phyloP scores from a whole-genome alignment of 2,888 invertebrate genomes.

The Rhingia rostrata region DNA sequence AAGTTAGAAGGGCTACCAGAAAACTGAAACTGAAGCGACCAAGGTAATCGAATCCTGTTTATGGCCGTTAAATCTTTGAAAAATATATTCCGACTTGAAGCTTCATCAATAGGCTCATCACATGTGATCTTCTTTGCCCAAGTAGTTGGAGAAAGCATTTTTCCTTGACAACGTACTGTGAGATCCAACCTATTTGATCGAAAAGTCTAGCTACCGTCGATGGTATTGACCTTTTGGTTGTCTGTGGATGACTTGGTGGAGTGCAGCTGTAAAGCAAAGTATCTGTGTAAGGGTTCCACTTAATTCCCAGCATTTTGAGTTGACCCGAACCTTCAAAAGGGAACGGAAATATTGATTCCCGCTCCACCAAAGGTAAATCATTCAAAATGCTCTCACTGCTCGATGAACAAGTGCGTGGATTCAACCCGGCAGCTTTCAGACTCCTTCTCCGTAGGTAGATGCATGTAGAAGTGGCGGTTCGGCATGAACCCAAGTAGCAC shows the following conservation, averaged over 20 bases:
- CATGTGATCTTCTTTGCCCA: constrained; percentile 9
- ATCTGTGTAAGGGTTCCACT: constrained; percentile 18
- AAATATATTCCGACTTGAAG: background rate
- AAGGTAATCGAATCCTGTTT: background rate
- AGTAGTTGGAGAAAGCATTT: constrained; percentile 3
- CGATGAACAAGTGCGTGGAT: too few species aligned
- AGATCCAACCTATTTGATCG: constrained; percentile 24
- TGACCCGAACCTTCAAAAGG: constrained; percentile 10
- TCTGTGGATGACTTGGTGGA: background rate
- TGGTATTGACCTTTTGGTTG: constrained; percentile 6
- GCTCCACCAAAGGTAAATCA: constrained; percentile 4
- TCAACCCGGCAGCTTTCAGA: too few species aligned
- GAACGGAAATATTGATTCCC: background rate
- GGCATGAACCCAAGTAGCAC: too few species aligned
- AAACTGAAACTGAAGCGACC: background rate
- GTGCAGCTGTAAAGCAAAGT: background rate
- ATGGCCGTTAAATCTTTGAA: background rate
- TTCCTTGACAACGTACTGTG: constrained; percentile 2
- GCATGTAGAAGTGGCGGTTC: too few species aligned
- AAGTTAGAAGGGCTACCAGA: too few species aligned
- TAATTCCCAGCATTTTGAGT: constrained; percentile 16
- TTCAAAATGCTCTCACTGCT: too few species aligned
- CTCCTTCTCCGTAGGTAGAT: too few species aligned
- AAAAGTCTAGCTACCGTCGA: constrained; percentile 2
- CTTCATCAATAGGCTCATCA: constrained; percentile 1